phyloP scores from a whole-genome alignment of 2,113 vertebrate species.

The Cyphomyrus plagiostoma region DNA sequence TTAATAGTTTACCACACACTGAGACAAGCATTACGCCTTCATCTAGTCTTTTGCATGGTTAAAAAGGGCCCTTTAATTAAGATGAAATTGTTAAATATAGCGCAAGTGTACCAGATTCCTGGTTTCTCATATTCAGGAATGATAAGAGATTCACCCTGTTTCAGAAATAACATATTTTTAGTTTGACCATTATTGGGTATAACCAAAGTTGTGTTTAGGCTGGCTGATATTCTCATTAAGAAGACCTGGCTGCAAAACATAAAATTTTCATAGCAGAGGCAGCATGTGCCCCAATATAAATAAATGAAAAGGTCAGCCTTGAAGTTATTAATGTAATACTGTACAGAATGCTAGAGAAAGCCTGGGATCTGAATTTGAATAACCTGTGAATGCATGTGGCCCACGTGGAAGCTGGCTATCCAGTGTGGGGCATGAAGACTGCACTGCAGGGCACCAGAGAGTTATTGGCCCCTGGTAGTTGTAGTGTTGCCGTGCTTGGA shows the following conservation, averaged over 20 bases:
- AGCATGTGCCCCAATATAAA: neutral
- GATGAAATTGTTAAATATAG: slow-evolving; percentile 11
- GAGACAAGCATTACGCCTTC: neutral
- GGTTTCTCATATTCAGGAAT: neutral
- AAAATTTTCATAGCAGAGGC: neutral
- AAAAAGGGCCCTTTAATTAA: neutral
- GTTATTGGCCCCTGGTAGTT: neutral
- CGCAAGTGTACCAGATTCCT: neutral
- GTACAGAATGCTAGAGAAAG: neutral
- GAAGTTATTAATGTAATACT: neutral
- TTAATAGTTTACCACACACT: neutral
- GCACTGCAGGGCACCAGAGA: neutral
- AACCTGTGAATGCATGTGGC: neutral
- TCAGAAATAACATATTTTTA: neutral
- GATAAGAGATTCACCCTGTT: neutral
- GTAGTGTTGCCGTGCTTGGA: neutral
- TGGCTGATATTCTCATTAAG: neutral
- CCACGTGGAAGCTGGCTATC: neutral
- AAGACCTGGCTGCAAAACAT: neutral
- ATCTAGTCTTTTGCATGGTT: neutral
- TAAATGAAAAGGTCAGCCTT: neutral
- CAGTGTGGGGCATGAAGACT: neutral
- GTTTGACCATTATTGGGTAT: neutral
- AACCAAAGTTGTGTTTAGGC: neutral
- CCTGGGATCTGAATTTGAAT: neutral